These are phyloP conservation scores for Otocyon megalotis DNA, from an alignment of 2,113 vertebrate genomes.

Conservation along the genomic window DNA sequence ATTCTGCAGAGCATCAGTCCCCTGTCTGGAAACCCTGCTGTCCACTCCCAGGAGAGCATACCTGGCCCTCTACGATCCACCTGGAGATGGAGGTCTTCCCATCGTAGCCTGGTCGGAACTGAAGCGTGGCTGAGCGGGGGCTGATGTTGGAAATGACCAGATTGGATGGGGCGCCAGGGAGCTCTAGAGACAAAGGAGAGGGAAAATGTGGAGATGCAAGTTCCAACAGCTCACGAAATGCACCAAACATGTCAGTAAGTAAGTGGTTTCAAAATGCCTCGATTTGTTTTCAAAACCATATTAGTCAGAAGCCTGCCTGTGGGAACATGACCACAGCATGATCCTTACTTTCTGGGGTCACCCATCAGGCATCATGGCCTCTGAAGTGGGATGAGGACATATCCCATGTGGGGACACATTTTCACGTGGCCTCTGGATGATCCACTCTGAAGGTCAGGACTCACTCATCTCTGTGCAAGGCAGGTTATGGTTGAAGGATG, in stretches of 20 bases:
- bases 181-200: slow-evolving; percentile 85
- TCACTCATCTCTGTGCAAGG: not conserved
- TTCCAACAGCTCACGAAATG: rapidly evolving
- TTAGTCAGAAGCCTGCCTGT: not conserved
- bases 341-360: not conserved
- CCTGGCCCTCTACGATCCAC: slow-evolving; percentile 95
- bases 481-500: not conserved
- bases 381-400: not conserved
- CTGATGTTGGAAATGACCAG: slow-evolving; percentile 97
- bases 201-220: not conserved
- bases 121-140: slow-evolving; percentile 92
- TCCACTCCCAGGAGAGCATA: slow-evolving; percentile 25
- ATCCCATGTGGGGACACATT: not conserved
- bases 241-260: rapidly evolving
- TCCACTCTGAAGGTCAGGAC: not conserved
- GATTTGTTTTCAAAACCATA: not conserved
- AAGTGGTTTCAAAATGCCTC: not conserved
- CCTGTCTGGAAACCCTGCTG: not conserved
- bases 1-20: rapidly evolving
- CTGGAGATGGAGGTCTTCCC: slow-evolving; percentile 94
- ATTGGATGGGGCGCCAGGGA: slow-evolving; percentile 94
- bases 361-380: rapidly evolving
- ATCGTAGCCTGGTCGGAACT: slow-evolving; percentile 92
- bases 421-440: no score
- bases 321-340: not conserved